Evolutionary conservation across 2,113 vertebrate genomes (phyloP).

Genomic region (Catharus bicknelli): DNA sequence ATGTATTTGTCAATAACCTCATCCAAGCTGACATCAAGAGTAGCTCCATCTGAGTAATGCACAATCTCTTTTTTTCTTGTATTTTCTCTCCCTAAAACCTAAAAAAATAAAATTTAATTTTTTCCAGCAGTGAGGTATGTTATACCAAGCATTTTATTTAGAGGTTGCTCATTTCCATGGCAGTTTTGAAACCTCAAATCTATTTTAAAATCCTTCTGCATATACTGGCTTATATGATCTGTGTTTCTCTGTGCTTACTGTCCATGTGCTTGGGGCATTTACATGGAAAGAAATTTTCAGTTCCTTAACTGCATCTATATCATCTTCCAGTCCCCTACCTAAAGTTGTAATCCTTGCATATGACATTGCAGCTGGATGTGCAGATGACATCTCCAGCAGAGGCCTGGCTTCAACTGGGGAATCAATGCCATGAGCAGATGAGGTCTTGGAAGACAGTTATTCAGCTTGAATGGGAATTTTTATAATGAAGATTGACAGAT

Average conservation of each 20-base stretch:
- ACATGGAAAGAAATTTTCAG: not conserved
- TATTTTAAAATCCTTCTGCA: conserved; percentile 5
- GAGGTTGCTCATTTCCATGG: not conserved
- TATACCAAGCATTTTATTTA: not conserved
- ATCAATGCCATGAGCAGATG: conserved; percentile 27
- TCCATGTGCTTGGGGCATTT: not conserved
- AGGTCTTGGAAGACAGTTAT: conserved; percentile 5
- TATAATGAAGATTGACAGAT: conserved; percentile 44
- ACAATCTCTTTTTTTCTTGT: not conserved
- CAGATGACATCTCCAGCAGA: conserved; percentile 36
- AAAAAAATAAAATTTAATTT: not conserved
- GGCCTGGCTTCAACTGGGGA: not conserved
- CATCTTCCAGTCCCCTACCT: not conserved
- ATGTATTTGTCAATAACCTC: not conserved
- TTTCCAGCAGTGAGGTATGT: not conserved
- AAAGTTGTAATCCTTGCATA: not conserved
- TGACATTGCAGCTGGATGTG: not conserved
- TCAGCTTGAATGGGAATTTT: conserved; percentile 44
- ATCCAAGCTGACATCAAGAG: conserved; percentile 10
- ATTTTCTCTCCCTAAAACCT: not conserved
- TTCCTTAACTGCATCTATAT: not conserved
- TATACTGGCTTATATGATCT: not conserved
- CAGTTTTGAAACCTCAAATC: not conserved
- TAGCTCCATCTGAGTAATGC: not conserved
- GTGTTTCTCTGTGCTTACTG: not conserved